A percentile compares a stretch with the other conserved stretches of the same genome.
Evolutionary conservation across 2,888 invertebrate genomes (phyloP).

Genomic region (Coecobrya sp.): DNA sequence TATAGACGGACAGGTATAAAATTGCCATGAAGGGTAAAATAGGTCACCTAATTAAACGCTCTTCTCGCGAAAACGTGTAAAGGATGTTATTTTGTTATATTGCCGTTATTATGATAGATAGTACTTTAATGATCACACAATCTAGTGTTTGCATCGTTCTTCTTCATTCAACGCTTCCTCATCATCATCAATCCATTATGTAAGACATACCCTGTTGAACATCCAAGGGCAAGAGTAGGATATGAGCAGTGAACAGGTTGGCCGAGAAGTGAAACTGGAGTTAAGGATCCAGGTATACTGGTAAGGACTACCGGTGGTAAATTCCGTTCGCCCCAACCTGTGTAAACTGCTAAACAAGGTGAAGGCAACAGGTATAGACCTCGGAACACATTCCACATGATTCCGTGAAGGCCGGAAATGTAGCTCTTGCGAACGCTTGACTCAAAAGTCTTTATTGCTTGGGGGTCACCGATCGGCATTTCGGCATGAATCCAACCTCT

Average conservation of each 20-base stretch:
- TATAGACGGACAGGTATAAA: slow-evolving; percentile 18
- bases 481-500: slow-evolving; percentile 86
- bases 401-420: slow-evolving; percentile 85
- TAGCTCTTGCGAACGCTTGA: slow-evolving; percentile 84
- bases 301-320: slow-evolving; percentile 85
- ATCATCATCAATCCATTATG: not conserved
- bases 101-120: not conserved
- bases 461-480: slow-evolving; percentile 83
- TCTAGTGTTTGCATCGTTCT: not conserved
- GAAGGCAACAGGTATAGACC: slow-evolving; percentile 84
- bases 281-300: slow-evolving; percentile 85
- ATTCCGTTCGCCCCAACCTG: slow-evolving; percentile 85
- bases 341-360: slow-evolving; percentile 84
- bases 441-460: slow-evolving; percentile 83
- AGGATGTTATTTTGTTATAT: slow-evolving; percentile 40
- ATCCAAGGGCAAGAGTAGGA: slow-evolving; percentile 84
- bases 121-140: slow-evolving; percentile 27
- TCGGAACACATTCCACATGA: slow-evolving; percentile 86
- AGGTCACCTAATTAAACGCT: slow-evolving; percentile 75
- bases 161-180: not conserved
- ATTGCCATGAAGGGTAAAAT: slow-evolving; percentile 70
- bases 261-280: slow-evolving; percentile 81
- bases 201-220: slow-evolving; percentile 81
- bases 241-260: slow-evolving; percentile 83
- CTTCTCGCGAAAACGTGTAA: slow-evolving; percentile 24